Evolutionary conservation across 2,888 invertebrate genomes (phyloP).

Genomic region (Mesodorylaimus sp.): DNA sequence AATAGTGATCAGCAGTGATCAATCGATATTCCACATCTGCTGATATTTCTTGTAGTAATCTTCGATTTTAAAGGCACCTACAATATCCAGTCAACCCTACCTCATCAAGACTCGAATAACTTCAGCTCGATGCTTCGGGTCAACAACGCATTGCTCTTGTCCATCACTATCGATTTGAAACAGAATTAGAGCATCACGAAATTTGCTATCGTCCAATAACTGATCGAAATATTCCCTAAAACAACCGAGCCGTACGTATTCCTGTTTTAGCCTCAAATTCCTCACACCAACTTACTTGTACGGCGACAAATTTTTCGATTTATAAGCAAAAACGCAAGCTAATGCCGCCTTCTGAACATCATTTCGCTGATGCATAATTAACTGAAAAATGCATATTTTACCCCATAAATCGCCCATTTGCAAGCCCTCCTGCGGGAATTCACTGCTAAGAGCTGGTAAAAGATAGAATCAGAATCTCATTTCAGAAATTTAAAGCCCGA

Average conservation of each 20-base stretch:
- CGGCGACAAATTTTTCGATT: conserved; percentile 27
- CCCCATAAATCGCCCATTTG: no score
- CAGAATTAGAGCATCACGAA: conserved; percentile 60
- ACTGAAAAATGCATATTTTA: background rate
- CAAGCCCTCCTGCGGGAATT: no score
- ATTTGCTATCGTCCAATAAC: conserved; percentile 64
- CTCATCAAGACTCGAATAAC: conserved; percentile 24
- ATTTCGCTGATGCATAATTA: background rate
- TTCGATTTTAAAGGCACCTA: no score
- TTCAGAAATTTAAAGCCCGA: no score
- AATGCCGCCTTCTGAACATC: conserved; percentile 30
- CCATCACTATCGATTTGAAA: conserved; percentile 60
- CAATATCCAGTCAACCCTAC: conserved; percentile 12
- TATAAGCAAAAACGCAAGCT: conserved; percentile 30
- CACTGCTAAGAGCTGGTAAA: no score
- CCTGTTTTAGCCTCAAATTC: background rate
- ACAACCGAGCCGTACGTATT: conserved; percentile 10
- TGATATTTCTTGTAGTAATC: no score
- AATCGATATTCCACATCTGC: no score
- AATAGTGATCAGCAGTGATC: no score
- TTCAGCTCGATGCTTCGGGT: conserved; percentile 52
- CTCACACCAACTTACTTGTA: conserved; percentile 23
- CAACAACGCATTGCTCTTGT: conserved; percentile 49
- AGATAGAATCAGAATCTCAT: no score
- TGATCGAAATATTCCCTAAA: conserved; percentile 51